Percentiles rank a stretch among this genome's conserved stretches.
phyloP scores from a whole-genome alignment of 1,140 invertebrate species.

The Scaptomyza hsui region DNA sequence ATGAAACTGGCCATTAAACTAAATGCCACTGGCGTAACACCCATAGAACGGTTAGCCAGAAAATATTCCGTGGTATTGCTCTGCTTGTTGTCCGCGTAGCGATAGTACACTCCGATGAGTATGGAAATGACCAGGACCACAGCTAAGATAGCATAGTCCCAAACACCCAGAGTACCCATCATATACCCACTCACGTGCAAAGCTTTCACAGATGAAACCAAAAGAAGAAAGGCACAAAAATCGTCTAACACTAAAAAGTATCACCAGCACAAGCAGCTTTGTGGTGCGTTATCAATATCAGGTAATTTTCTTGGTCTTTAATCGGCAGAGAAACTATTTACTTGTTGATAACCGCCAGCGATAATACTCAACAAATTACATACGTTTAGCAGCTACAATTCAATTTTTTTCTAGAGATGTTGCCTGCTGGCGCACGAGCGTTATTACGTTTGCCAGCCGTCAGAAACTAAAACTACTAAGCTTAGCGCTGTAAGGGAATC shows the following conservation, averaged over 20 bases:
- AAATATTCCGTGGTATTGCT: conserved; percentile 87
- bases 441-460: conserved; percentile 63
- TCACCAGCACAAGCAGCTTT: background rate
- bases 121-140: conserved; percentile 87
- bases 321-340: conserved; percentile 62
- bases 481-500: conserved; percentile 12
- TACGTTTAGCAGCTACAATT: background rate
- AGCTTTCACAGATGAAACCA: background rate
- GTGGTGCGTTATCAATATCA: background rate
- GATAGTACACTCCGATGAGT: conserved; percentile 91
- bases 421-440: conserved; percentile 1
- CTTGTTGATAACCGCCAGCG: conserved; percentile 53
- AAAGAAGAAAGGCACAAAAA: background rate
- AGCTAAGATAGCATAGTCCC: conserved; percentile 89
- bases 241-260: background rate
- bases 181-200: background rate
- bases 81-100: conserved; percentile 94
- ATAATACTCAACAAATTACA: conserved; percentile 17
- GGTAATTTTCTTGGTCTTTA: conserved; percentile 33
- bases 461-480: conserved; percentile 23
- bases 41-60: conserved; percentile 73
- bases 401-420: conserved; percentile 59
- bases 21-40: conserved; percentile 91
- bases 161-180: conserved; percentile 73
- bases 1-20: conserved; percentile 97